Conservation (phyloP, 2,113 vertebrate genomes). For the Ptychochromis oligacanthus region DNA sequence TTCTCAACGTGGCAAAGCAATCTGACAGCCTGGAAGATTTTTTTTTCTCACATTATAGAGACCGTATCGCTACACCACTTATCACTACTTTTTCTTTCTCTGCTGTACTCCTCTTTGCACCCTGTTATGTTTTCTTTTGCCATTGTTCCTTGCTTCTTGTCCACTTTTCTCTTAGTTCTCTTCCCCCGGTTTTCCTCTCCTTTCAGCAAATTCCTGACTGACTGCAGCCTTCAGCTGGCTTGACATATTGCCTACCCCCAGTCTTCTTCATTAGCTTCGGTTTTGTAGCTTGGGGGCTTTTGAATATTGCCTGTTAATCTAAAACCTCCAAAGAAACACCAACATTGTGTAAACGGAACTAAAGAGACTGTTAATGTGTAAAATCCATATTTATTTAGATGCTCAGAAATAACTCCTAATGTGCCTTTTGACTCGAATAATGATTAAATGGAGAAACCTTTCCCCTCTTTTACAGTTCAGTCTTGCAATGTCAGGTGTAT, state of each 20-base stretch:
- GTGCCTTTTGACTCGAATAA: not conserved
- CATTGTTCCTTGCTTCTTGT: not conserved
- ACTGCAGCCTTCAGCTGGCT: conserved; percentile 62
- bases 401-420: not conserved
- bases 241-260: conserved; percentile 39
- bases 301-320: conserved; percentile 27
- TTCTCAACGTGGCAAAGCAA: conserved; percentile 1
- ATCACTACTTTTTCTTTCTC: not conserved
- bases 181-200: conserved; percentile 21
- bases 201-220: conserved; percentile 64
- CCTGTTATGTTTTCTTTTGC: not conserved
- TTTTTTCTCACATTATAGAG: not conserved
- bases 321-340: conserved; percentile 32
- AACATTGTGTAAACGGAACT: not conserved
- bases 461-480: conserved; percentile 75
- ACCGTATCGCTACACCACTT: not conserved
- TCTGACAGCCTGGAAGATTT: not conserved
- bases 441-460: not conserved
- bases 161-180: not conserved
- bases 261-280: conserved; percentile 51
- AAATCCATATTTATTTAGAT: not conserved
- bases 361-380: conserved; percentile 9
- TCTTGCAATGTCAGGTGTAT: conserved; percentile 90
- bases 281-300: conserved; percentile 43
- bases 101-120: not conserved